These are phyloP conservation scores for Cerceris rybyensis DNA, from an alignment of 2,888 invertebrate species.

Conservation along the genomic window DNA sequence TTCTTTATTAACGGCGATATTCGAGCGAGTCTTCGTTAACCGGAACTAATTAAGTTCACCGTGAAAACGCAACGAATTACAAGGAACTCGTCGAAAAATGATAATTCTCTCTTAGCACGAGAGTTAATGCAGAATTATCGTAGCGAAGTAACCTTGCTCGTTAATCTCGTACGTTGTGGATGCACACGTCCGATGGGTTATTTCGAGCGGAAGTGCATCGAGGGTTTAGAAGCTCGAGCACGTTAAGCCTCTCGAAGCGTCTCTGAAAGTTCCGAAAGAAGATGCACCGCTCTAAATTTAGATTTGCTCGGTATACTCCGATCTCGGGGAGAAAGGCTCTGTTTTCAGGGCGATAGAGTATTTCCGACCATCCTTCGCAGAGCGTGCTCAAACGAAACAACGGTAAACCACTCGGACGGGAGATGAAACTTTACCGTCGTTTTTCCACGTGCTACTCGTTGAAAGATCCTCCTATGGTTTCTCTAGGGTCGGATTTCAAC, in stretches of 20 bases:
- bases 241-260: constrained; percentile 20
- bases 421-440: constrained; percentile 29
- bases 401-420: constrained; percentile 19
- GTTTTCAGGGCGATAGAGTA: background rate
- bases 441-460: background rate
- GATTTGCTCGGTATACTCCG: constrained; percentile 22
- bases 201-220: constrained; percentile 55
- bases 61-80: background rate
- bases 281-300: constrained; percentile 55
- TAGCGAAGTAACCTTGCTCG: constrained; percentile 17
- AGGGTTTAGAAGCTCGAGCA: constrained; percentile 16
- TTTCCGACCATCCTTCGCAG: background rate
- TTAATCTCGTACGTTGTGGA: constrained; percentile 50
- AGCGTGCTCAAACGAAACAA: constrained; percentile 21
- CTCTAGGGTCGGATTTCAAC: no score
- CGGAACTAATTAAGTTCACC: background rate
- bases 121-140: constrained; percentile 29
- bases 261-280: constrained; percentile 39
- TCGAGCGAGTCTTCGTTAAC: background rate
- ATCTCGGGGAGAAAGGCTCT: background rate
- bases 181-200: constrained; percentile 45
- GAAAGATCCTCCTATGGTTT: background rate
- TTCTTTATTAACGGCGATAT: background rate
- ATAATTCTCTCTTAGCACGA: background rate
- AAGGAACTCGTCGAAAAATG: background rate